A percentile compares a stretch with the other conserved stretches of the same genome.
Evolutionary conservation across 2,888 invertebrate genomes (phyloP).

Genomic region (Plagodis pulveraria): DNA sequence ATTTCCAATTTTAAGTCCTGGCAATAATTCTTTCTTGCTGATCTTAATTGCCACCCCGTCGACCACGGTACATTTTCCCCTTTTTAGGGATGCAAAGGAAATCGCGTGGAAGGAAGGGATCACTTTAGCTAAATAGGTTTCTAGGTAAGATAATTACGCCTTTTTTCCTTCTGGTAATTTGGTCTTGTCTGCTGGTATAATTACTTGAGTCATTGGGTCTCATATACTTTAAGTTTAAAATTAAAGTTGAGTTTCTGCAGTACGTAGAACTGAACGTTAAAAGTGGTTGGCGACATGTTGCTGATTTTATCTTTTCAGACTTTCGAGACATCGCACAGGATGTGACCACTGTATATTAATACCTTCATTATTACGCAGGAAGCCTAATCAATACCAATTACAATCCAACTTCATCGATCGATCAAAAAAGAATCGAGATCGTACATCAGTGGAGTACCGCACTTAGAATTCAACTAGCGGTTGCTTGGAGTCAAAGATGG

Average conservation of each 20-base stretch:
- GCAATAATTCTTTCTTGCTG: constrained; percentile 61
- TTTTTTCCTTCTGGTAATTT: constrained; percentile 54
- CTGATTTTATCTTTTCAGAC: constrained; percentile 10
- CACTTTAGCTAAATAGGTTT: constrained; percentile 67
- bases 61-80: constrained; percentile 55
- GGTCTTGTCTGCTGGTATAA: constrained; percentile 37
- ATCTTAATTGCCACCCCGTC: constrained; percentile 71
- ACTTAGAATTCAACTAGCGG: constrained; percentile 81
- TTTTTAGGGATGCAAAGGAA: constrained; percentile 67
- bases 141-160: constrained; percentile 69
- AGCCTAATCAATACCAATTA: constrained; percentile 31
- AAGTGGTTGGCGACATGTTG: not conserved
- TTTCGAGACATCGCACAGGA: constrained; percentile 10
- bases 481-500: constrained; percentile 82
- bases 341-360: constrained; percentile 14
- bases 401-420: constrained; percentile 46
- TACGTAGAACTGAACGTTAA: not conserved
- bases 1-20: constrained; percentile 52
- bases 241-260: too few species aligned
- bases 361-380: constrained; percentile 16
- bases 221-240: too few species aligned
- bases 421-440: constrained; percentile 63
- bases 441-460: constrained; percentile 69
- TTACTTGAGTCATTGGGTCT: constrained; percentile 26
- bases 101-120: constrained; percentile 75